Base-by-base conservation (phyloP, 2,888 invertebrate genomes). In the Cepaea hortensis region DNA sequence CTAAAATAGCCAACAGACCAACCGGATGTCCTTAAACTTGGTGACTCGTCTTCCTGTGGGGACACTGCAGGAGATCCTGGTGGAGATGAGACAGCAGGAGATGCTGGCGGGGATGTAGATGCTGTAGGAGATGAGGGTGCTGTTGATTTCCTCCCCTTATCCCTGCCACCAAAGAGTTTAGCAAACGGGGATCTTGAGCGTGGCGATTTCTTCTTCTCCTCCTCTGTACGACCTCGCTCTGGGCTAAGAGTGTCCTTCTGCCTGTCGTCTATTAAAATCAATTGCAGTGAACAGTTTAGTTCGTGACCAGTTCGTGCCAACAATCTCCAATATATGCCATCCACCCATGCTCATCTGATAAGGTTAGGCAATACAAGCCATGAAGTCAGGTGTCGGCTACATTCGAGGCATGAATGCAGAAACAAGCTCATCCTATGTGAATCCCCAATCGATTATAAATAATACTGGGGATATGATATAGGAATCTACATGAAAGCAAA, bases 181-280 rank as follows among this genome's bases (percentile, higher is more conserved):
- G 97, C 96, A 96, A 98, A 98, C 89, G 98, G 98, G 93, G 98
- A 98, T 96, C 98, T 98, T 96, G 98, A 98, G 93, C 98, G 96
- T 92, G 98, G 97, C 91, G 97, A 96, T 94, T 97, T 96, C 96
- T 97, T 97, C 93, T 90, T 89, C 87, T 91, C 91, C 73, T 86
- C 88, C 76, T 86, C 88, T 81, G 35, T 75, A 20, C 65, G 77
- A 48, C 15, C 48, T 23, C 7, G 65, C n/a, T 84, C 65, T 35
- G 87, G 81, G 20, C 84, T 81, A 20, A 87, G 76, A 7, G 79
- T 11, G 76, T 81, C n/a, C 62, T 73, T 73, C 61, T 84, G 84
- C 73, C 75, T 84, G 35, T 81, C 35, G 80, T 79, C 84, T 87
- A 68, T 68, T 55, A 79, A 81, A 73, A 87, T 70, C 68, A 79